Evolutionary conservation across 1,140 invertebrate genomes (phyloP).

Genomic region (Drosophila punjabiensis): DNA sequence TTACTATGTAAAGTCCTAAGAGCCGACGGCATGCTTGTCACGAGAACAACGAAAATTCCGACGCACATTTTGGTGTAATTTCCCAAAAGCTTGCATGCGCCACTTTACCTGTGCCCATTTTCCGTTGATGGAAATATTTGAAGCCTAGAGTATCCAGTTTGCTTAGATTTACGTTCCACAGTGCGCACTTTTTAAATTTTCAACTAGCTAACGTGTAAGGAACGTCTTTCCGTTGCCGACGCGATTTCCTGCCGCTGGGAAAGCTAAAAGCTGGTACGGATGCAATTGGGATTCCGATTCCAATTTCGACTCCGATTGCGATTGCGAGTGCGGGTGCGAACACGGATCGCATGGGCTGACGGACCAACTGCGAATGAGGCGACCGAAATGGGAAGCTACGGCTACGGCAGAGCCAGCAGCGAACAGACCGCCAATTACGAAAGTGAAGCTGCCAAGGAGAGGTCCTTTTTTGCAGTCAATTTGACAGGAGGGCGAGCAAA

Average conservation of each 20-base stretch:
- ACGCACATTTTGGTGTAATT: not conserved
- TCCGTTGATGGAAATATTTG: slow-evolving; percentile 85
- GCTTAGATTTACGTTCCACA: slow-evolving; percentile 46
- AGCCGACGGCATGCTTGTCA: slow-evolving; percentile 20
- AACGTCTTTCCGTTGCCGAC: slow-evolving; percentile 53
- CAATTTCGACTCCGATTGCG: not conserved
- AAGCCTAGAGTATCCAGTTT: slow-evolving; percentile 85
- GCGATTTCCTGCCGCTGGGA: slow-evolving; percentile 46
- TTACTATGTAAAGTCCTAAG: not conserved
- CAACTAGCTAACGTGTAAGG: not conserved
- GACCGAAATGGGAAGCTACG: slow-evolving; percentile 49
- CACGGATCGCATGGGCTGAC: slow-evolving; percentile 75
- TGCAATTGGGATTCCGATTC: slow-evolving; percentile 1
- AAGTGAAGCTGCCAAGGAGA: slow-evolving; percentile 84
- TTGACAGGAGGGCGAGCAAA: slow-evolving; percentile 79
- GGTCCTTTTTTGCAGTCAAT: slow-evolving; percentile 85
- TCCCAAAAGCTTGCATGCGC: not conserved
- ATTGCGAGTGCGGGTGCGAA: slow-evolving; percentile 44
- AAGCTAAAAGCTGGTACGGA: slow-evolving; percentile 11
- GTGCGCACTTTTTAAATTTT: slow-evolving; percentile 19
- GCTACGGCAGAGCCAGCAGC: slow-evolving; percentile 59
- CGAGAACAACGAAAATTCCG: not conserved
- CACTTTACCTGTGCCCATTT: slow-evolving; percentile 84
- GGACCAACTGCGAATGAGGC: slow-evolving; percentile 80
- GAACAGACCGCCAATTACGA: slow-evolving; percentile 84